Percentiles rank a stretch among this genome's conserved stretches.
Evolutionary conservation across 1,140 invertebrate species (phyloP).

Genomic region (Physella acuta): DNA sequence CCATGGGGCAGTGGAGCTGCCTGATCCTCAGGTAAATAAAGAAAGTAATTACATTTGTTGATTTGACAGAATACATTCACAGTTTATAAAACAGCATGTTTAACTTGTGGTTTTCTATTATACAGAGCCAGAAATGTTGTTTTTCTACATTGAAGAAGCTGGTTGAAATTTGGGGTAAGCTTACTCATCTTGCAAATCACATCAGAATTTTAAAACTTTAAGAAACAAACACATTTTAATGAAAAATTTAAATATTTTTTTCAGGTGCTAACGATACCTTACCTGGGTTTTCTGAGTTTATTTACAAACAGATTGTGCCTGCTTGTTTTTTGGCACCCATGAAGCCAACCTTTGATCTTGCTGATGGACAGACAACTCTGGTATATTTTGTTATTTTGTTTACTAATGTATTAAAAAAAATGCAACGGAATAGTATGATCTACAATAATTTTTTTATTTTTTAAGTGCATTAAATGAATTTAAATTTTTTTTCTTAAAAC

Average conservation of each 20-base stretch:
- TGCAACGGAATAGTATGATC: no score
- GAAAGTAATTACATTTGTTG: no score
- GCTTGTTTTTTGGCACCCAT: conserved; percentile 66
- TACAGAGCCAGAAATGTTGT: conserved; percentile 64
- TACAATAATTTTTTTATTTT: no score
- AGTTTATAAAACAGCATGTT: no score
- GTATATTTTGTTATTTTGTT: no score
- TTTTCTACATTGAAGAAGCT: conserved; percentile 65
- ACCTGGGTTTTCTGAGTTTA: conserved; percentile 62
- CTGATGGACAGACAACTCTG: conserved; percentile 64
- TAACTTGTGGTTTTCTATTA: conserved; percentile 53
- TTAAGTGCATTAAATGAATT: no score
- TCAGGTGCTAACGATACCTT: conserved; percentile 54
- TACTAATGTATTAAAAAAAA: no score
- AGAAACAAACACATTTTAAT: conserved; percentile 10
- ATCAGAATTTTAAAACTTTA: no score
- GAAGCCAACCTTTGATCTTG: conserved; percentile 65
- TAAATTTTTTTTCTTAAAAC: no score
- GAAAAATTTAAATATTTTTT: conserved; percentile 13
- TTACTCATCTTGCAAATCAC: no score
- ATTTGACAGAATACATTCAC: no score
- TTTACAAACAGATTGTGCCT: conserved; percentile 65
- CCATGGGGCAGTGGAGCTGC: conserved; percentile 64
- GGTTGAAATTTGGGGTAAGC: conserved; percentile 64
- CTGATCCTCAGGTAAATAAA: conserved; percentile 62